Conservation (phyloP, 2,888 invertebrate species). For the Orthonychiurus folsomi region DNA sequence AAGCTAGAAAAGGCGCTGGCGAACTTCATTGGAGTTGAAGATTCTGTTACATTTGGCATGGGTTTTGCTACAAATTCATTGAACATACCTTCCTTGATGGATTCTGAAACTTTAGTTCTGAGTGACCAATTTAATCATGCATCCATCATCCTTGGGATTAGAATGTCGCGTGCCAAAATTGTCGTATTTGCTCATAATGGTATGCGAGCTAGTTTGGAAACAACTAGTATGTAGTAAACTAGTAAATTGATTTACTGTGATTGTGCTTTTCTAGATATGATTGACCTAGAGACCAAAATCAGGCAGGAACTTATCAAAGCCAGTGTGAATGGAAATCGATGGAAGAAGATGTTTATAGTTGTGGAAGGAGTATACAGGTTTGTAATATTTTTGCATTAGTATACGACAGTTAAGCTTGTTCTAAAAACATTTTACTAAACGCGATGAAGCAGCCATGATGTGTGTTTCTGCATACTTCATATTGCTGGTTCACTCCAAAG, state of each 20-base stretch:
- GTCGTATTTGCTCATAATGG: constrained; percentile 11
- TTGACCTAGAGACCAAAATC: constrained; percentile 8
- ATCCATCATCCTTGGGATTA: constrained; percentile 12
- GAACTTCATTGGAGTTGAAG: constrained; percentile 13
- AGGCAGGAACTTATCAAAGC: constrained; percentile 5
- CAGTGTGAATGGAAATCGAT: constrained; percentile 26
- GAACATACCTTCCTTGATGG: constrained; percentile 13
- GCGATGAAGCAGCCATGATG: too few species aligned
- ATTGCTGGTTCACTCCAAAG: too few species aligned
- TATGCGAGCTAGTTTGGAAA: too few species aligned
- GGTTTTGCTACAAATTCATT: constrained; percentile 14
- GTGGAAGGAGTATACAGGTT: constrained; percentile 46
- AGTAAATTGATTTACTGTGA: too few species aligned
- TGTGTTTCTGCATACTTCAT: too few species aligned
- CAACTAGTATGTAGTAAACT: too few species aligned
- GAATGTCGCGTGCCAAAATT: constrained; percentile 9
- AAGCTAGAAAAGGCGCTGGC: constrained; percentile 7
- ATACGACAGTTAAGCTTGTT: too few species aligned
- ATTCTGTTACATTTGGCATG: constrained; percentile 12
- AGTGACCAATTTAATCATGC: constrained; percentile 14
- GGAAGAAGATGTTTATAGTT: constrained; percentile 45
- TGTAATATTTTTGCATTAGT: too few species aligned
- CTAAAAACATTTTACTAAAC: too few species aligned
- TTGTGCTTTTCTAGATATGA: too few species aligned
- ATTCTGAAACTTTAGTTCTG: constrained; percentile 5